Percentiles rank a stretch among this genome's conserved stretches.
phyloP scores from a whole-genome alignment of 2,113 vertebrate species.

The Pluvianellus socialis region DNA sequence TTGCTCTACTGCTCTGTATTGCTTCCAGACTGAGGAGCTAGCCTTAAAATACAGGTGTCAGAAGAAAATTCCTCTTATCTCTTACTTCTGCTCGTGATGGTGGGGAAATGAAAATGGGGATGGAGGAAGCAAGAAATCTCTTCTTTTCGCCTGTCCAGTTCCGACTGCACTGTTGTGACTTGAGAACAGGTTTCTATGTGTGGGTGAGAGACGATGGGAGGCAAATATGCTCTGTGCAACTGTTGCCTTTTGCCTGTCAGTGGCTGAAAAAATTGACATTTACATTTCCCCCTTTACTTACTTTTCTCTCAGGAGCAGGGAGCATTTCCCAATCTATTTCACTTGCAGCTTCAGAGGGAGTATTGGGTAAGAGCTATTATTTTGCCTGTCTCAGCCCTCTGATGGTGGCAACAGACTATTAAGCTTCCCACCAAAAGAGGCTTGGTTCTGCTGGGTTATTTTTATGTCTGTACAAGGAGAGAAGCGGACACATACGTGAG shows the following conservation, averaged over 20 bases:
- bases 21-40: not conserved
- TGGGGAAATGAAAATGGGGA: not conserved
- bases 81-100: not conserved
- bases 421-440: not conserved
- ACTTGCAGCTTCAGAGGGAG: not conserved
- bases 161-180: not conserved
- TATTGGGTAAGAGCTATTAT: not conserved
- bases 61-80: not conserved
- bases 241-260: not conserved
- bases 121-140: not conserved
- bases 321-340: not conserved
- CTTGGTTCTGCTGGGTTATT: not conserved
- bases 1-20: not conserved
- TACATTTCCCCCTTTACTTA: not conserved
- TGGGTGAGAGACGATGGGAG: not conserved
- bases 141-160: not conserved
- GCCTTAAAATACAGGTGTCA: not conserved
- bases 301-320: not conserved
- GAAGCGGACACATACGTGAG: not conserved
- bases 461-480: not conserved
- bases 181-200: not conserved
- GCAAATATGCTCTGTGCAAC: not conserved
- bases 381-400: not conserved
- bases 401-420: not conserved
- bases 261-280: not conserved